These are phyloP conservation scores for Heliconius hewitsoni DNA, from an alignment of 1,140 invertebrate species.

Conservation along the genomic window DNA sequence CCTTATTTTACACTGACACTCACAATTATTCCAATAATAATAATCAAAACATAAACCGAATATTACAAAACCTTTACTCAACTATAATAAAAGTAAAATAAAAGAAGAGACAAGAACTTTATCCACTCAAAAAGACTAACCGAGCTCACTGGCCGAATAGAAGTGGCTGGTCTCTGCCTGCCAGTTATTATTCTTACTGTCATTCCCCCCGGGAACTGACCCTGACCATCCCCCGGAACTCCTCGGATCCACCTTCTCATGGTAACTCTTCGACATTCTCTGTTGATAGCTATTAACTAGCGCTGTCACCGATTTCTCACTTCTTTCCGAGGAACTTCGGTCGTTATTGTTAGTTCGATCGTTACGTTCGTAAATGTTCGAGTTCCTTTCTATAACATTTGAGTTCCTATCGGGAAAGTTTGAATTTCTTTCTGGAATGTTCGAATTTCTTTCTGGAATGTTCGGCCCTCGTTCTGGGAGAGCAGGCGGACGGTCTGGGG, in stretches of 20 bases:
- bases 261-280: constrained; percentile 55
- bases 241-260: constrained; percentile 48
- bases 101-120: neutral
- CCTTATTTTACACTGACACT: too few species aligned
- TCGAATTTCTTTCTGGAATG: constrained; percentile 36
- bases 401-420: neutral
- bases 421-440: constrained; percentile 45
- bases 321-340: constrained; percentile 25
- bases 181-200: constrained; percentile 61
- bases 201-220: constrained; percentile 37
- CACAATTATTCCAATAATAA: too few species aligned
- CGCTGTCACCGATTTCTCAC: constrained; percentile 59
- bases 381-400: constrained; percentile 46
- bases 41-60: neutral
- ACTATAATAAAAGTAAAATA: neutral
- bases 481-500: constrained; percentile 38
- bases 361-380: constrained; percentile 32
- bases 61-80: neutral
- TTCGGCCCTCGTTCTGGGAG: constrained; percentile 36
- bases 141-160: constrained; percentile 72
- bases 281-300: constrained; percentile 73
- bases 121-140: constrained; percentile 52
- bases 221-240: constrained; percentile 40
- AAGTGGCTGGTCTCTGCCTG: constrained; percentile 69
- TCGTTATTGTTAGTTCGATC: constrained; percentile 27